Evolutionary conservation across 1,140 invertebrate genomes (phyloP), one percentile per base, ranked within the genome.

Genomic region (Hylaeus volcanicus): DNA sequence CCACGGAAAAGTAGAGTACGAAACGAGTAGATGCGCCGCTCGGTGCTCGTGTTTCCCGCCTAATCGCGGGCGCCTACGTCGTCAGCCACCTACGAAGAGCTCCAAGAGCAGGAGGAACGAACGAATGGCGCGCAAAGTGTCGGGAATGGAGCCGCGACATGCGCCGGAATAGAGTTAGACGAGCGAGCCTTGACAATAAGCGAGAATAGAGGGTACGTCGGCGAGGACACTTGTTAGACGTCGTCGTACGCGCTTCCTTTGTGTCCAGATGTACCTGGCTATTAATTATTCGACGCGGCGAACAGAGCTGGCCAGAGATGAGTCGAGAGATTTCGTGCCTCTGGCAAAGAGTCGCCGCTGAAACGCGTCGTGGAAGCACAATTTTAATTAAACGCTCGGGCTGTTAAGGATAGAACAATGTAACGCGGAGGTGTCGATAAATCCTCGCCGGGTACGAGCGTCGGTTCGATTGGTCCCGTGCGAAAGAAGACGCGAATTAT

Each of bases 201-300:
- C 86, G 86, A 84, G 88, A 89, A 88, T 85, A 78, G 75, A 83
- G 84, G 56, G 71, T 61, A 82, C 74, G 55, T 68, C 68, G 26
- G 83, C 82, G 85, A 89, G 85, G 86, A 90, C 89, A 89, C 89
- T 89, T 89, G 90, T 90, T 76, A 87, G 79, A 88, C 73, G 90
- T 89, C 87, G 72, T 69, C 84, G 83, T 58, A 51, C 82, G 88
- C 88, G 74, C 83, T 87, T 82, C 84, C 87, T 89, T 86, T 84
- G 83, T 66, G 60, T 79, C 88, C 86, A 81, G 79, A 64, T 55
- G 70, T 71, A 71, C 64, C 61, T 60, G 70, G 64, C 51, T 70
- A 68, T 86, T 86, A 86, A 87, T 83, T 81, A 81, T 72, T 61
- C 56, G 72, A 71, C 73, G 41, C 73, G 51, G 37, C 26, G 61